Conservation (phyloP, 1,140 invertebrate species). For the Brachionus manjavacas region DNA sequence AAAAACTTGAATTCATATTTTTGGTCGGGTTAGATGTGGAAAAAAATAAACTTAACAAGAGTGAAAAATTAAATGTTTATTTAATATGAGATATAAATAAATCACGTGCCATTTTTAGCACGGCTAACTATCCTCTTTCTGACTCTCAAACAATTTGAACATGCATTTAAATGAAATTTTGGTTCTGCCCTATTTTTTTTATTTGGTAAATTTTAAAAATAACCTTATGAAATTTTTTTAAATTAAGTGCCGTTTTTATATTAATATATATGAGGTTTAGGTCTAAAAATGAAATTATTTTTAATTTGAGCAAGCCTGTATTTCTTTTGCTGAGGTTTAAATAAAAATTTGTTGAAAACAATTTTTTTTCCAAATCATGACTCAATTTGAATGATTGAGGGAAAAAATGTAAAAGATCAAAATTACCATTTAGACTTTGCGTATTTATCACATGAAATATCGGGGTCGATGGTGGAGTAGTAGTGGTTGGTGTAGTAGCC, state of each 20-base stretch:
- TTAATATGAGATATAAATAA: not conserved
- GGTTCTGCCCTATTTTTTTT: constrained; percentile 5
- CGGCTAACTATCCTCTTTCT: not conserved
- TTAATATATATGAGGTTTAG: not conserved
- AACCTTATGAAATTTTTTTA: not conserved
- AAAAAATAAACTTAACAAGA: not conserved
- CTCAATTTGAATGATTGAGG: not conserved
- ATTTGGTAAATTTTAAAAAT: not conserved
- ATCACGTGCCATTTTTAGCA: constrained; percentile 8
- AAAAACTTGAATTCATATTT: constrained; percentile 32
- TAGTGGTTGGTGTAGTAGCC: constrained; percentile 41
- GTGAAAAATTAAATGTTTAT: not conserved
- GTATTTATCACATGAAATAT: constrained; percentile 13
- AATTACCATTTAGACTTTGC: not conserved
- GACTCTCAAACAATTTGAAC: not conserved
- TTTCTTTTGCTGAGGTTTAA: no score
- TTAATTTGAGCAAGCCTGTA: no score
- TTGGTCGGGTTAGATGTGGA: not conserved
- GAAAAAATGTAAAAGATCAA: not conserved
- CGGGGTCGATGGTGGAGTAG: constrained; percentile 35
- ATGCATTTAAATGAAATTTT: not conserved
- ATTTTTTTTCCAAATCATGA: not conserved
- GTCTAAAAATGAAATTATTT: no score
- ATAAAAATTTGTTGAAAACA: no score
- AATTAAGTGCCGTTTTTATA: not conserved